Evolutionary conservation across 2,888 invertebrate species (phyloP).

Genomic region (Clunio marinus): DNA sequence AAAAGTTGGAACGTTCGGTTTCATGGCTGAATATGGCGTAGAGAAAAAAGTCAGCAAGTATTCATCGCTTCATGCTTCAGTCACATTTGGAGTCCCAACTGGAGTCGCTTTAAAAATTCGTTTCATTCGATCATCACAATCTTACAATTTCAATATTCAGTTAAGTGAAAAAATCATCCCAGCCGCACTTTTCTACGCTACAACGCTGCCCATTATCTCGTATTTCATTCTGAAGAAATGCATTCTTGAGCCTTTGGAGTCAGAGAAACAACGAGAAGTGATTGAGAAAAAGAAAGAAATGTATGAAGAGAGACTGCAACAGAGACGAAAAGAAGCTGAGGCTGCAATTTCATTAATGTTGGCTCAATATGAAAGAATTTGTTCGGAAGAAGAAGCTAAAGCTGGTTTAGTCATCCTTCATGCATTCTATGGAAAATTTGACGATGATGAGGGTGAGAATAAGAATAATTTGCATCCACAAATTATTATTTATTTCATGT

Average conservation of each 20-base stretch:
- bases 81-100: conserved; percentile 77
- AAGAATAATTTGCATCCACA: no score
- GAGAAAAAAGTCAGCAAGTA: conserved; percentile 91
- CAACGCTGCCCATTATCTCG: conserved; percentile 76
- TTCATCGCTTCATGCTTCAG: conserved; percentile 78
- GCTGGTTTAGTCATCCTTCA: conserved; percentile 80
- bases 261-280: conserved; percentile 71
- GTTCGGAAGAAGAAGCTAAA: conserved; percentile 73
- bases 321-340: conserved; percentile 74
- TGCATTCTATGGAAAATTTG: conserved; percentile 75
- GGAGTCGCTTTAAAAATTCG: conserved; percentile 87
- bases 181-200: conserved; percentile 88
- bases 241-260: conserved; percentile 77
- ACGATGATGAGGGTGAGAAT: conserved; percentile 44
- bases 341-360: conserved; percentile 87
- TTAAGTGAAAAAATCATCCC: conserved; percentile 86
- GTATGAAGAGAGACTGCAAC: conserved; percentile 62
- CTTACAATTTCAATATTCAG: conserved; percentile 83
- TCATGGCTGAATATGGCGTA: conserved; percentile 81
- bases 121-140: conserved; percentile 80
- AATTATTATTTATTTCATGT: no score
- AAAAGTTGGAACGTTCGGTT: conserved; percentile 82
- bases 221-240: conserved; percentile 80
- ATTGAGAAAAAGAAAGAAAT: conserved; percentile 77
- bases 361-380: conserved; percentile 79